Evolutionary conservation across 92 coral and sea anemone species (phyloP).

Genomic region (Zoanthus sansibaricus): DNA sequence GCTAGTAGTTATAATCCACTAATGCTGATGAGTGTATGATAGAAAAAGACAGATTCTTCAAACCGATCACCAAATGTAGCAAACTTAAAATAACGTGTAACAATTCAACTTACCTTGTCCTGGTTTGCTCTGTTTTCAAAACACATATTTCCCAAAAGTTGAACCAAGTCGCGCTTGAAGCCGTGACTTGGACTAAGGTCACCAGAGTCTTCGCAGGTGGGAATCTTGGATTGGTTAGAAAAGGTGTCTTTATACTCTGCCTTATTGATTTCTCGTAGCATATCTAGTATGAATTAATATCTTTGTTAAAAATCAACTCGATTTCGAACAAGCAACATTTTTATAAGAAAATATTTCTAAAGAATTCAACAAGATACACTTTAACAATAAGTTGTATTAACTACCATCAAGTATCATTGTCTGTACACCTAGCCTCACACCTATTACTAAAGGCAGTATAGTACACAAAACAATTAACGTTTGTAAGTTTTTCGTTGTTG

Average conservation of each 20-base stretch:
- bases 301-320: background rate
- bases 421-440: too few species aligned
- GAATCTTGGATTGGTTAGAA: slow-evolving; percentile 62
- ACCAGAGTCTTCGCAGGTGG: slow-evolving; percentile 71
- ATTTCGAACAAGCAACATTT: too few species aligned
- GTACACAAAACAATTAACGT: too few species aligned
- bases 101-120: slow-evolving; percentile 64
- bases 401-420: too few species aligned
- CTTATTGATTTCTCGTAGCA: slow-evolving; percentile 75
- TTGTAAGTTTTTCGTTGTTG: too few species aligned
- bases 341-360: background rate
- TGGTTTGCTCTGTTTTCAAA: slow-evolving; percentile 79
- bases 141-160: slow-evolving; percentile 92
- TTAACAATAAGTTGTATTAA: background rate
- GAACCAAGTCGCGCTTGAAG: slow-evolving; percentile 90
- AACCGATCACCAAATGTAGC: too few species aligned
- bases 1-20: too few species aligned
- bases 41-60: background rate
- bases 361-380: background rate
- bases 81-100: too few species aligned
- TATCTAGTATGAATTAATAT: slow-evolving; percentile 43
- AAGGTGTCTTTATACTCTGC: slow-evolving; percentile 65
- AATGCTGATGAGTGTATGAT: background rate
- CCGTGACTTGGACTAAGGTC: slow-evolving; percentile 88
- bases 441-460: too few species aligned